Evolutionary conservation across 1,140 invertebrate genomes (phyloP), one percentile per base, ranked within the genome.

Genomic region (Planococcus citri): DNA sequence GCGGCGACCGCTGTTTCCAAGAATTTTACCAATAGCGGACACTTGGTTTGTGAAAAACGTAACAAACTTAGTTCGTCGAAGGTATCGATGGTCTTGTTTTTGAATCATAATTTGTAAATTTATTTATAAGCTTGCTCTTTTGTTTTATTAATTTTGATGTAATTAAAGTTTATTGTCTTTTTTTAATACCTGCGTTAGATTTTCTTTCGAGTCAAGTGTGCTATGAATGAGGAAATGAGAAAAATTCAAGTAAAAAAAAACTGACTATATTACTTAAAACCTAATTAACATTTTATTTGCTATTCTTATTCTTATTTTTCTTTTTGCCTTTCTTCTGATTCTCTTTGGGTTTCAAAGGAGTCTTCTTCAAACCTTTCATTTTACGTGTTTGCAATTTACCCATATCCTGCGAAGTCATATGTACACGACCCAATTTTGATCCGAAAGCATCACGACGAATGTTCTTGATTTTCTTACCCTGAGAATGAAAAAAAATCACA

Each of bases 341-440:
- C 81, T 88, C 74, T 89, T 88, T 68, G 85, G 82, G 3, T 84
- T 75, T 0, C n/a, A 51, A 20, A 14, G 41, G 41, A 51, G 87
- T 85, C 76, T 90, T 92, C 73, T 86, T 88, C 17, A 97, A 80
- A 60, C 91, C 95, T 80, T 97, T 97, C 85, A 97, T 90, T 79
- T 97, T 97, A 70, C 94, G 85, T 17, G 92, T 94, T 78, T 96
- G 93, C 72, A 99, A 82, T 73, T 85, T 89, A 24, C 84, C 80
- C 17, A 96, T 84, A 76, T 95, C 87, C 76, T 98, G 95, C 77
- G 87, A 86, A 68, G 90, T 88, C 82, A 99, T 85, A 79, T 99
- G 97, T 70, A 99, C 86, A 70, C 92, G 86, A 68, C 94, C 97
- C 75, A 93, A 82, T 75, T 88, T 93, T 8, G 88, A 89, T 71